Evolutionary conservation across 2,113 vertebrate species (phyloP), one percentile per base, ranked within the genome.

Genomic region (Hiodon tergisus): DNA sequence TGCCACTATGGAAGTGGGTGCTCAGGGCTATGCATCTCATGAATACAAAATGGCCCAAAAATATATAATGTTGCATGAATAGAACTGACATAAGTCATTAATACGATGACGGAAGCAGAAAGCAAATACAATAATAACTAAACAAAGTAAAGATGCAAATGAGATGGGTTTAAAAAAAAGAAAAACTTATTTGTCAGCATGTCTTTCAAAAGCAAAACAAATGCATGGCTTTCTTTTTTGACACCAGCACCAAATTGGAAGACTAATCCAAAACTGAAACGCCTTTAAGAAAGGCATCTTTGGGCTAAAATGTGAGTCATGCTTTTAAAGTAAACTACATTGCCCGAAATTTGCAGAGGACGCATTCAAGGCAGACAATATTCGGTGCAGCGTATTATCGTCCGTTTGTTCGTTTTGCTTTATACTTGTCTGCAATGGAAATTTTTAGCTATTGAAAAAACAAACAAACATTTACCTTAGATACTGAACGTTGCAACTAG

Each of bases 181-280:
- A 80, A 78, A 80, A 84, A 78, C 82, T 77, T 80, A 59, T 84
- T 84, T 75, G 65, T 76, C 81, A 79, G 75, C 81, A 83, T 71
- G 82, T 87, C 85, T 82, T 80, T 83, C 81, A 80, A 77, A 83
- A 81, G 52, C 70, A 73, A 81, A 82, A 78, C 69, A 58, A 70
- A 72, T 76, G 78, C 78, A 83, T 83, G 80, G 85, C 86, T 85
- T n/a, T n/a, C n/a, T n/a, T n/a, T n/a, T n/a, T n/a, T n/a, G n/a
- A 63, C 60, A 14, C n/a, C 68, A 71, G 55, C 14, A 2, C 4
- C 3, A 5, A 65, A 31, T n/a, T 57, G 9, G 52, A 52, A 52
- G 51, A 7, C 67, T n/a, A 3, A 2, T 16, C 61, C 14, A 4
- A n/a, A 63, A 7, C 61, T 31, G 31, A 31, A 31, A 31, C 31